Base-by-base conservation (phyloP, 2,113 vertebrate species). In the Plecotus auritus region DNA sequence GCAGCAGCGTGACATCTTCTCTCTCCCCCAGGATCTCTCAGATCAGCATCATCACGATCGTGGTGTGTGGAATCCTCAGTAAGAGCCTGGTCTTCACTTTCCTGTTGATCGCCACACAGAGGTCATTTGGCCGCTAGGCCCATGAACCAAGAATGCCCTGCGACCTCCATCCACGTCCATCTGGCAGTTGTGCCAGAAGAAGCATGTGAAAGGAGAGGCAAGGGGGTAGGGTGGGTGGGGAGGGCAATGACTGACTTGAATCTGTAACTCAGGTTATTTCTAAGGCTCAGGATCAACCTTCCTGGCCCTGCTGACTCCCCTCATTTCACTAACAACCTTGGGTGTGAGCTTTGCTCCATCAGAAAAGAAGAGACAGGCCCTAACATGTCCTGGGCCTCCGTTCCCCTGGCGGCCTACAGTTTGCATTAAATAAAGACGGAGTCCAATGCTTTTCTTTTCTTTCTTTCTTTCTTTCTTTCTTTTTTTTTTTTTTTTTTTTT, bases 61-160 rank as follows among this genome's bases (percentile, higher is more conserved):
- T 72, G 70, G 23, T 16, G 20, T 95, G 93, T n/a, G 95, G 91
- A 61, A 20, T 97, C 28, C 30, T 97, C 78, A 81, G 37, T 47
- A 97, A 97, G 84, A 96, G 64, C 45, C 64, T 97, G 45, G 70
- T 97, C 84, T 96, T 97, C 93, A 80, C 10, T 1, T 8, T 59
- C 59, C 61, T 97, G 70, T 70, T 96, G 28, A 66, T 10, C 23
- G 40, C 96, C 84, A 95, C 87, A 0, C 64, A 61, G 64, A 91
- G 26, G 51, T 97, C 93, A 72, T 84, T 83, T 49, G 11, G 72
- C n/a, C 12, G 9, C 28, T 85, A 96, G 86, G 40, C 1, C 9
- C 40, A 14, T 3, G 49, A 76, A 70, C 12, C 49, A 59, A 51
- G 13, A 47, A 32, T 45, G 28, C 85, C 40, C 23, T 47, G 61